Evolutionary conservation across 1,140 invertebrate species (phyloP).

Genomic region (Trichonephila clavata): DNA sequence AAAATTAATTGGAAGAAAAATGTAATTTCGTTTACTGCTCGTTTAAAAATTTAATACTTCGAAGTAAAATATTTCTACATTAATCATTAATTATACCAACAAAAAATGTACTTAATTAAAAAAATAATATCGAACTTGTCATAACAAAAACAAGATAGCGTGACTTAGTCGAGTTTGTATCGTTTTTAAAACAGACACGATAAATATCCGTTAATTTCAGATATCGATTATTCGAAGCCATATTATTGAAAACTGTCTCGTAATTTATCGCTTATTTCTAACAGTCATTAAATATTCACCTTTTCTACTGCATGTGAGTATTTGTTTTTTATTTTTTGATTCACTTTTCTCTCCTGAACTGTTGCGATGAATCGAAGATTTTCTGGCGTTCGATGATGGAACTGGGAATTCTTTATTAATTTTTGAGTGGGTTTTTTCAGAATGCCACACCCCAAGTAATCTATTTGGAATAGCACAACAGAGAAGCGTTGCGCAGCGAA

Average conservation of each 20-base stretch:
- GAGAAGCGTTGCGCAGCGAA: neutral
- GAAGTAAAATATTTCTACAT: too few species aligned
- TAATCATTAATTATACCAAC: too few species aligned
- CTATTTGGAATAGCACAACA: neutral
- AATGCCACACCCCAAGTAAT: neutral
- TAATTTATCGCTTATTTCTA: neutral
- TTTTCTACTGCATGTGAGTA: neutral
- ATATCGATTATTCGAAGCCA: neutral
- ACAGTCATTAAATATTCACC: neutral
- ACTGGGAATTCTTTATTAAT: neutral
- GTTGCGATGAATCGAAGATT: neutral
- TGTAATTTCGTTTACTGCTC: too few species aligned
- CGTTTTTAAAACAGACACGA: neutral
- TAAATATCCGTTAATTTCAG: neutral
- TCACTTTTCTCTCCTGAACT: neutral
- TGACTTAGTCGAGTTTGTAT: neutral
- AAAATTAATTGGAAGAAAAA: too few species aligned
- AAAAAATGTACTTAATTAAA: too few species aligned
- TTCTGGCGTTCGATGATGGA: neutral
- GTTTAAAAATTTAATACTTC: too few species aligned
- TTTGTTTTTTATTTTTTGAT: neutral
- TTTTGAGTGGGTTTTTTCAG: neutral
- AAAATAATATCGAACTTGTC: too few species aligned
- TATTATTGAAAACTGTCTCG: neutral
- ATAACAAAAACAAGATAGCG: neutral